Evolutionary conservation across 2,797 vertebrate species (phyloP).

Genomic region (Aldrovandia affinis): DNA sequence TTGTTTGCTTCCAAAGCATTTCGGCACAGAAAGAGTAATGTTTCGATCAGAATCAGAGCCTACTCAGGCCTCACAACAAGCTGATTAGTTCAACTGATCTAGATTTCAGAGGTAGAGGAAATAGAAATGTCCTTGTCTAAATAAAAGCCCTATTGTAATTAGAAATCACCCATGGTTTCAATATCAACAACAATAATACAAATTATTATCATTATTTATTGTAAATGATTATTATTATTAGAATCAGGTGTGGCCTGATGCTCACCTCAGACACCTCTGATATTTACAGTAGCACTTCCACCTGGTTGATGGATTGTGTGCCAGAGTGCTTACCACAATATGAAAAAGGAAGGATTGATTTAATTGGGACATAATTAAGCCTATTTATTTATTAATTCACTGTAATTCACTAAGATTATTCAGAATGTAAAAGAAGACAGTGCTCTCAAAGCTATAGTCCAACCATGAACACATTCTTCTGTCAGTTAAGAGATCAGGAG

Average conservation of each 20-base stretch:
- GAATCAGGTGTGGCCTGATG: no score
- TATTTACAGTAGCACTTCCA: background rate
- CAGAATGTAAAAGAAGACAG: conserved; percentile 10
- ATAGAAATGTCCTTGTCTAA: background rate
- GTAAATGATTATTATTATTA: no score
- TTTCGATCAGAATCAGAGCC: background rate
- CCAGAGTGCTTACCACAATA: background rate
- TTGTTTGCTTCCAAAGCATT: background rate
- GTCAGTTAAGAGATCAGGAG: background rate
- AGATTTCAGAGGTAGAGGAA: background rate
- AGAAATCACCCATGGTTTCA: background rate
- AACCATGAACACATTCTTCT: background rate
- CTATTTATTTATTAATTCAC: background rate
- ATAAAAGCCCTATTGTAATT: background rate
- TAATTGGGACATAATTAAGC: background rate
- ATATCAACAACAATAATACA: background rate
- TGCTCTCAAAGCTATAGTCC: background rate
- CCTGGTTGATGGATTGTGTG: background rate
- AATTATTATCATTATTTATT: no score
- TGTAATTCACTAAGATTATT: background rate
- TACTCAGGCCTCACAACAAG: background rate
- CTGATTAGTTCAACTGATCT: background rate
- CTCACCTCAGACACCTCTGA: background rate
- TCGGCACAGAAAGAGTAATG: background rate
- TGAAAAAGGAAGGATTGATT: background rate